Conservation (phyloP, 2,888 invertebrate species). For the Tanytarsus gracilentus region DNA sequence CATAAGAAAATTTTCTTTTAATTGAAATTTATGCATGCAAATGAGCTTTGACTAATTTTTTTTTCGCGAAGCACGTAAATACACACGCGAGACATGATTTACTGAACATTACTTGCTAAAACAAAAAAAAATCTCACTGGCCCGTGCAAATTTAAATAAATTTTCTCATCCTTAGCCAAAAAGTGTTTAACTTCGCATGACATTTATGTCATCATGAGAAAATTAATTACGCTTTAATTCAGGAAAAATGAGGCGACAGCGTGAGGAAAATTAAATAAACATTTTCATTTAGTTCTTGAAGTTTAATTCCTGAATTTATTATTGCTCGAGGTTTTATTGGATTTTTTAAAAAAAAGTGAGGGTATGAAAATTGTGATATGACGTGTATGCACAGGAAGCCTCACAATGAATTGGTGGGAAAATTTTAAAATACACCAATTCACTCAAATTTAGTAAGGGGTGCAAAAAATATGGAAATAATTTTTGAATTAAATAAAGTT, state of each 20-base stretch:
- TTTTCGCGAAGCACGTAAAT: conserved; percentile 2
- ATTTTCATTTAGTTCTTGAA: too few relatives aligned
- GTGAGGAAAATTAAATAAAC: conserved; percentile 13
- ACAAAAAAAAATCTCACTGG: too few relatives aligned
- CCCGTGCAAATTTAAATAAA: not conserved
- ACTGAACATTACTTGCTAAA: not conserved
- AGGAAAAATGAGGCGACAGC: not conserved
- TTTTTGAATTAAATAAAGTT: too few relatives aligned
- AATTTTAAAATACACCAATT: too few relatives aligned
- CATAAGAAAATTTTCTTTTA: conserved; percentile 19
- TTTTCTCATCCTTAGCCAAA: not conserved
- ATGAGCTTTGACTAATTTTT: conserved; percentile 1
- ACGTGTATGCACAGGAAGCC: too few relatives aligned
- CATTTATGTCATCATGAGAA: conserved; percentile 26
- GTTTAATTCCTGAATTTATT: not conserved
- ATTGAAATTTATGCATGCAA: conserved; percentile 18
- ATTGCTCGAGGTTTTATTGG: too few relatives aligned
- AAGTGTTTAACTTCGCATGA: conserved; percentile 9
- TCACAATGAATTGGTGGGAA: too few relatives aligned
- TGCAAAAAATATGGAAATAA: too few relatives aligned
- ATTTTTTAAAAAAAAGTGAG: too few relatives aligned
- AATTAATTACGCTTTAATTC: conserved; percentile 28
- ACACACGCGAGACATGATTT: conserved; percentile 8
- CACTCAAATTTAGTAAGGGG: too few relatives aligned
- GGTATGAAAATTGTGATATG: too few relatives aligned